Base-by-base conservation (phyloP, 2,888 invertebrate species). In the Theretra japonica region DNA sequence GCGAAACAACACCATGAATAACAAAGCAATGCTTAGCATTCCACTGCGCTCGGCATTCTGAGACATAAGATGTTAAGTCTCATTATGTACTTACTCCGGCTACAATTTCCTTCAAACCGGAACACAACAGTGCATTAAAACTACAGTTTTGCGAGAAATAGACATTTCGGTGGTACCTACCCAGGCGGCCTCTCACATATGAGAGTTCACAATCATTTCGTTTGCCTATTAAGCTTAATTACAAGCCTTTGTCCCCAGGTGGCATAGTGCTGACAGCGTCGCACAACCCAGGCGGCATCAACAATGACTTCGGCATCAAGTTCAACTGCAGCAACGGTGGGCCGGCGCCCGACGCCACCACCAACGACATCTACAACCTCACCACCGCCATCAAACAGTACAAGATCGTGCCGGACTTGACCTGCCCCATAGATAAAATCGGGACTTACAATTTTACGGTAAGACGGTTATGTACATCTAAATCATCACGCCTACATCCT, bases 231-330 rank as follows among this genome's bases (percentile, higher is more conserved):
- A 7, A 33, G 33, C 6, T 23, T 65, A 21, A 41, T 19, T 33
- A 48, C 23, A 21, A 56, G 28, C 70, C 19, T 11, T 58, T 58
- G 58, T 70, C 72, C 33, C 77, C 89, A 95, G 99, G 99, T 79
- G 99, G 99, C 17, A 99, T 99, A 80, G 97, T 99, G 58, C 95
- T 99, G 59, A 99, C 99, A 0, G 99, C 99, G 0, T 99, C 99
- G 21, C 99, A 99, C 92, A 99, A 99, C 93, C 99, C 99, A 0
- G 99, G 99, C 71, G 99, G 99, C 53, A 98, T 98, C 8, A 96
- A 99, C 86, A 97, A 98, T 77, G 99, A 99, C 93, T 99, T 99
- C 89, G 99, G 99, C 70, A 99, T 99, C 83, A 99, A 99, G 92
- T 99, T 98, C 92, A 99, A 99, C 94, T 98, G 97, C 80, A 96